Conservation (phyloP, 1,140 invertebrate species). For the Drosophila ironensis region DNA sequence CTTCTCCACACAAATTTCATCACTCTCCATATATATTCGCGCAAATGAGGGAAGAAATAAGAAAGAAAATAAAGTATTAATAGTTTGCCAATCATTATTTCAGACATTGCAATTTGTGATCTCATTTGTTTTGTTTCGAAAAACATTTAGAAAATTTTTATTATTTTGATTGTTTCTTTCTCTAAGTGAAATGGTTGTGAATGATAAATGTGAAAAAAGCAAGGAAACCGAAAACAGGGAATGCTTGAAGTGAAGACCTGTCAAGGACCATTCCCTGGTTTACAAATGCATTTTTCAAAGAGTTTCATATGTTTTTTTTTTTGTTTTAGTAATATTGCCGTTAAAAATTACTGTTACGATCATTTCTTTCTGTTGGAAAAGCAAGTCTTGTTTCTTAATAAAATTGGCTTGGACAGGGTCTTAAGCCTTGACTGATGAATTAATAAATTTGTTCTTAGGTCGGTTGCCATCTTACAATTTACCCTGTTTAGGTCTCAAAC, state of each 20-base stretch:
- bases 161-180: slow-evolving; percentile 47
- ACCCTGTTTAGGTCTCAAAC: slow-evolving; percentile 10
- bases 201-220: slow-evolving; percentile 25
- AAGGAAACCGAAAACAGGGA: slow-evolving; percentile 44
- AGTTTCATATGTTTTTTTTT: slow-evolving; percentile 29
- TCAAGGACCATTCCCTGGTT: slow-evolving; percentile 33
- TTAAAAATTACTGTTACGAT: slow-evolving; percentile 24
- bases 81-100: slow-evolving; percentile 49
- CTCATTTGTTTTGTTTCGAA: slow-evolving; percentile 26
- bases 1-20: slow-evolving; percentile 18
- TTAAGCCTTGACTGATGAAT: slow-evolving; percentile 21
- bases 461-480: slow-evolving; percentile 30
- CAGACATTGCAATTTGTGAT: slow-evolving; percentile 50
- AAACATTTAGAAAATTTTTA: slow-evolving; percentile 66
- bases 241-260: slow-evolving; percentile 5
- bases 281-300: slow-evolving; percentile 24
- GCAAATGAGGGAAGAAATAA: slow-evolving; percentile 75
- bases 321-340: slow-evolving; percentile 35
- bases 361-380: slow-evolving; percentile 40
- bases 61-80: slow-evolving; percentile 77
- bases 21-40: slow-evolving; percentile 75
- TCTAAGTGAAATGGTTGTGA: slow-evolving; percentile 21
- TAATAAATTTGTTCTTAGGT: slow-evolving; percentile 13
- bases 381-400: slow-evolving; percentile 44
- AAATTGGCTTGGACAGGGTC: slow-evolving; percentile 10